Percentiles rank a stretch among this genome's conserved stretches.
Evolutionary conservation across 2,888 invertebrate species (phyloP).

Genomic region (Mesoligia furuncula): DNA sequence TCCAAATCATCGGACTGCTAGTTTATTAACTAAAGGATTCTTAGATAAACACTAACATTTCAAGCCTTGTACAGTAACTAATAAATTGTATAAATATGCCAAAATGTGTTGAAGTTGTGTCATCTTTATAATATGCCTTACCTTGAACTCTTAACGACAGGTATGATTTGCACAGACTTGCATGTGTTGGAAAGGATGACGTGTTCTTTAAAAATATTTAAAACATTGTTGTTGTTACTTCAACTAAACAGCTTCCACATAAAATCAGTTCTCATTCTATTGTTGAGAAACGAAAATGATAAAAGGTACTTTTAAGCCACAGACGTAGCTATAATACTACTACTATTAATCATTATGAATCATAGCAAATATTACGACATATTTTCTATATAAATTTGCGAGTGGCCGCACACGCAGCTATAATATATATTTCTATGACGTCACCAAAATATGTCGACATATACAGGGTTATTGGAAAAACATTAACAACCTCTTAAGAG

Average conservation of each 20-base stretch:
- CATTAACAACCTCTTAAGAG: too few species aligned
- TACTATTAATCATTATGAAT: too few species aligned
- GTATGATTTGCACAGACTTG: constrained; percentile 33
- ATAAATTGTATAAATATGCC: constrained; percentile 28
- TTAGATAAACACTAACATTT: background rate
- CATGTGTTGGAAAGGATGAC: constrained; percentile 40
- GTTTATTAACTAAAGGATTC: constrained; percentile 8
- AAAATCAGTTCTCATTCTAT: constrained; percentile 19
- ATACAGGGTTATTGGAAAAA: too few species aligned
- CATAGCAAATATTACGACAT: too few species aligned
- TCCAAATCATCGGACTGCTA: background rate
- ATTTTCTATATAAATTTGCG: too few species aligned
- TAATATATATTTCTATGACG: too few species aligned
- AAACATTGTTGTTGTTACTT: constrained; percentile 4
- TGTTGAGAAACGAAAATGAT: constrained; percentile 64
- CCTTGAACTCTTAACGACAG: constrained; percentile 58
- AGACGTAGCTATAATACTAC: too few species aligned
- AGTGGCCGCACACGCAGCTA: too few species aligned
- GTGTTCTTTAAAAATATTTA: constrained; percentile 25
- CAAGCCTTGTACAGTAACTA: constrained; percentile 15
- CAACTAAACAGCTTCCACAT: constrained; percentile 40
- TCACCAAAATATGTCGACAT: too few species aligned
- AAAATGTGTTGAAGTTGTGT: constrained; percentile 32
- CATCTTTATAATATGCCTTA: constrained; percentile 30
- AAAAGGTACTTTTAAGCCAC: constrained; percentile 31